Conservation (phyloP, 2,113 vertebrate genomes). For the Madoqua kirkii region DNA sequence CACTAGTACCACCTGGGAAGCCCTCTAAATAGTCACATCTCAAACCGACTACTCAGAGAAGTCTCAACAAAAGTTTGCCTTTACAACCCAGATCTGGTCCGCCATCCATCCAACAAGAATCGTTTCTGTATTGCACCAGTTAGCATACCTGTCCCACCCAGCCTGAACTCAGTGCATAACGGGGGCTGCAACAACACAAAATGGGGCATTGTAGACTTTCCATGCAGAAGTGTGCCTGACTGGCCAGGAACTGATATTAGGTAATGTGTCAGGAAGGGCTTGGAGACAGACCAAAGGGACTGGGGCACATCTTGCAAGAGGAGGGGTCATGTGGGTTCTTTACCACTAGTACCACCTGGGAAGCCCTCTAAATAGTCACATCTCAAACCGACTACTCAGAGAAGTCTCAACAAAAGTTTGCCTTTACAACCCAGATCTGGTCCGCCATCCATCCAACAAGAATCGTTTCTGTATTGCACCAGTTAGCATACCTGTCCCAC, state of each 20-base stretch:
- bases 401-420: neutral
- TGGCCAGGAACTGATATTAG: neutral
- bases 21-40: neutral
- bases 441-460: neutral
- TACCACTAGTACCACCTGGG: neutral
- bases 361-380: neutral
- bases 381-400: neutral
- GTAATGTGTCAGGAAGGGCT: neutral
- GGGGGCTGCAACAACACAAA: neutral
- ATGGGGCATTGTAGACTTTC: neutral
- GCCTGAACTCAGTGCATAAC: neutral
- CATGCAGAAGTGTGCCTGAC: neutral
- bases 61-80: neutral
- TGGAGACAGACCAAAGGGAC: neutral
- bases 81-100: neutral
- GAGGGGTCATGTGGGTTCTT: neutral
- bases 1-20: neutral
- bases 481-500: neutral
- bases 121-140: neutral
- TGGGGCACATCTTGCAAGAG: neutral
- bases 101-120: neutral
- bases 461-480: neutral
- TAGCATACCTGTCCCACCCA: neutral
- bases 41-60: neutral
- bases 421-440: neutral